Evolutionary conservation across 1,140 invertebrate species (phyloP).

Genomic region (Lasioglossum albipes): DNA sequence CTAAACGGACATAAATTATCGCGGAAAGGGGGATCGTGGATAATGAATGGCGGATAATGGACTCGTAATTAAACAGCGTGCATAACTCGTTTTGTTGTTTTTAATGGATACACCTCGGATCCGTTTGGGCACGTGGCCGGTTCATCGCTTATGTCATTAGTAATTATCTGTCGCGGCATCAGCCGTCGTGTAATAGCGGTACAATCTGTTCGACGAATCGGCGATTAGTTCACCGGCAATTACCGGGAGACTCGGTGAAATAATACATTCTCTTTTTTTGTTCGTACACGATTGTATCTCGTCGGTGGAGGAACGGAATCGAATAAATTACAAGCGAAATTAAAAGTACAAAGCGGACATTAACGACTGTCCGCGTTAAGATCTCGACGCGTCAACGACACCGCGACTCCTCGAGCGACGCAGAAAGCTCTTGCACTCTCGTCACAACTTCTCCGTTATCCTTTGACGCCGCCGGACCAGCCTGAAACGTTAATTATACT

Average conservation of each 20-base stretch:
- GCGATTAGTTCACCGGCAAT: not conserved
- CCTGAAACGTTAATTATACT: not conserved
- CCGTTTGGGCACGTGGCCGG: not conserved
- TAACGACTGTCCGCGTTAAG: not conserved
- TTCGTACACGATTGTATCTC: not conserved
- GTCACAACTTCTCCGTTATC: not conserved
- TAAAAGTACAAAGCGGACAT: not conserved
- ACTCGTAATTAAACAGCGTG: not conserved
- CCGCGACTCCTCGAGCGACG: not conserved
- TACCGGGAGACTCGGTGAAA: not conserved
- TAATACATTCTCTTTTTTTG: too few species aligned
- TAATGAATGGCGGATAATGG: not conserved
- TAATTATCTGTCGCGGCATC: slow-evolving; percentile 9
- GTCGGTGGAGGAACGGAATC: not conserved
- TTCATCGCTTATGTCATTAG: slow-evolving; percentile 12
- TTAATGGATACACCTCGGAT: not conserved
- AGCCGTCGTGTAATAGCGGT: not conserved
- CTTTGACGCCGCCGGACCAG: slow-evolving; percentile 24
- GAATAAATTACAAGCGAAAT: slow-evolving; percentile 13
- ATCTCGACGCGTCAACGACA: not conserved
- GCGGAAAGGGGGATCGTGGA: too few species aligned
- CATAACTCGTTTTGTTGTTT: not conserved
- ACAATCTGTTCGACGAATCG: slow-evolving; percentile 11
- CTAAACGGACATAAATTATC: too few species aligned
- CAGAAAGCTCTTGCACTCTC: too few species aligned